Percentiles rank a stretch among this genome's conserved stretches.
Evolutionary conservation across 1,140 invertebrate species (phyloP).

Genomic region (Diachasma alloeum): DNA sequence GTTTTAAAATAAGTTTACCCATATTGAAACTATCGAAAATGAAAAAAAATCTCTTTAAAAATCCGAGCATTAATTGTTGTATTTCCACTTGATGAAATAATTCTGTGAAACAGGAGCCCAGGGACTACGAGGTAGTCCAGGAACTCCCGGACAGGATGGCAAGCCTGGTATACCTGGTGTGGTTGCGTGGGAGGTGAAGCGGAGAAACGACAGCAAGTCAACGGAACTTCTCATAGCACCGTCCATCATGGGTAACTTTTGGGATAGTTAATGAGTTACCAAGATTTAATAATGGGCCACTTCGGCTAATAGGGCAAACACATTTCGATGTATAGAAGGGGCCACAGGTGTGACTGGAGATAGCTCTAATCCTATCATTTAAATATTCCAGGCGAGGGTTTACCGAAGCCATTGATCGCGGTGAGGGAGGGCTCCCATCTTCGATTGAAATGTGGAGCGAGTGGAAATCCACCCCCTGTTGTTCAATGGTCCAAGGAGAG

Average conservation of each 20-base stretch:
- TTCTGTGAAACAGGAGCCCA: slow-evolving; percentile 33
- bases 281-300: background rate
- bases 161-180: slow-evolving; percentile 77
- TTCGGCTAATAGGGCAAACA: background rate
- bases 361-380: background rate
- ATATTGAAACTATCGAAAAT: too few relatives aligned
- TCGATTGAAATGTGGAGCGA: slow-evolving; percentile 78
- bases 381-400: slow-evolving; percentile 38
- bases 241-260: slow-evolving; percentile 71
- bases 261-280: background rate
- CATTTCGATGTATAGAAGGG: background rate
- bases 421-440: slow-evolving; percentile 80
- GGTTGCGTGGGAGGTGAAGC: slow-evolving; percentile 72
- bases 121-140: slow-evolving; percentile 75
- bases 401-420: slow-evolving; percentile 61
- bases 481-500: slow-evolving; percentile 82
- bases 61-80: too few relatives aligned
- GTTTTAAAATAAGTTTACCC: too few relatives aligned
- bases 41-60: too few relatives aligned
- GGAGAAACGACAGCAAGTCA: slow-evolving; percentile 68
- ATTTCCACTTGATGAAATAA: too few relatives aligned
- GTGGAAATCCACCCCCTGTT: slow-evolving; percentile 76
- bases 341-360: slow-evolving; percentile 12
- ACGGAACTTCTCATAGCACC: slow-evolving; percentile 80
- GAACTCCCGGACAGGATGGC: slow-evolving; percentile 75